A percentile compares a stretch with the other conserved stretches of the same genome.
Conservation (phyloP, 1,140 invertebrate genomes). For the Trichoplusia ni region DNA sequence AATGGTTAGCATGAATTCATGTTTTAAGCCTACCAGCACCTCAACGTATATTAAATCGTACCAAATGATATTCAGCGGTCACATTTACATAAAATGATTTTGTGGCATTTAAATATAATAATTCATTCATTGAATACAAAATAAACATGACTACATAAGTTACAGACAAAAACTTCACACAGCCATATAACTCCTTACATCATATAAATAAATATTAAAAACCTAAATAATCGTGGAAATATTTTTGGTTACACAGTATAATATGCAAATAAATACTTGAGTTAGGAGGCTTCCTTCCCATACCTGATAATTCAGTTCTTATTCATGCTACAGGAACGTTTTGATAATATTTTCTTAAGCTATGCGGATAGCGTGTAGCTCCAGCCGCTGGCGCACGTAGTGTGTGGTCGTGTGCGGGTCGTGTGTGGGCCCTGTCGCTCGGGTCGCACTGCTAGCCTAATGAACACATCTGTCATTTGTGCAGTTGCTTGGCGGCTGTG, state of each 20-base stretch:
- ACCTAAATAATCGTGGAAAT: slow-evolving; percentile 58
- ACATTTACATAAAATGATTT: slow-evolving; percentile 10
- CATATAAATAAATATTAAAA: slow-evolving; percentile 63
- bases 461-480: slow-evolving; percentile 50
- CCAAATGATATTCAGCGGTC: slow-evolving; percentile 9
- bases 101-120: slow-evolving; percentile 36
- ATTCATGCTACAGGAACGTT: slow-evolving; percentile 66
- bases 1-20: slow-evolving; percentile 22
- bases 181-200: slow-evolving; percentile 59
- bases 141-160: slow-evolving; percentile 51
- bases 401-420: too few species aligned
- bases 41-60: slow-evolving; percentile 21
- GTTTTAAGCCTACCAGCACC: slow-evolving; percentile 31
- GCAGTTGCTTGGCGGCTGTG: slow-evolving; percentile 21
- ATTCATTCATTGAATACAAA: slow-evolving; percentile 46
- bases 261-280: slow-evolving; percentile 58
- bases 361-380: slow-evolving; percentile 10
- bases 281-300: slow-evolving; percentile 31
- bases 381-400: neutral
- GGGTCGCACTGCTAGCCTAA: slow-evolving; percentile 23
- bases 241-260: slow-evolving; percentile 60
- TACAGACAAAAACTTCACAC: slow-evolving; percentile 60
- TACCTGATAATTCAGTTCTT: slow-evolving; percentile 45
- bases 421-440: neutral
- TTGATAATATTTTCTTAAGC: slow-evolving; percentile 41